These are phyloP conservation scores for Hydrotaea diabolus DNA, from an alignment of 2,888 invertebrate species.

Conservation along the genomic window DNA sequence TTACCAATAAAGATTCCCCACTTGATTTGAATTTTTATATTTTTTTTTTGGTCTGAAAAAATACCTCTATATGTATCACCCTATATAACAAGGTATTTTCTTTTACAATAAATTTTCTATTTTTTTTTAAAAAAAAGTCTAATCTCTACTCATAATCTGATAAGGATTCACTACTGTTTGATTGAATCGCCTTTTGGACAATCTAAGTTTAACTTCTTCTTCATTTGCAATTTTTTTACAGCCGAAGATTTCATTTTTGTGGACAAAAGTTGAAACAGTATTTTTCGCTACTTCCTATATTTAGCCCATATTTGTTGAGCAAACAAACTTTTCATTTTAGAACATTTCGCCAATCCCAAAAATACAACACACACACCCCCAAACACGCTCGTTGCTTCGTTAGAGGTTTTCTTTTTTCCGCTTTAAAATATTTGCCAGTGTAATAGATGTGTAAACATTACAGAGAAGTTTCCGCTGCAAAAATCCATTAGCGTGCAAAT, in stretches of 20 bases:
- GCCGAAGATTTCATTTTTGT: neutral
- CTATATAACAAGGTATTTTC: too few relatives aligned
- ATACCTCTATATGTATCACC: too few relatives aligned
- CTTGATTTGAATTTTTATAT: too few relatives aligned
- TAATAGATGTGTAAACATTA: slow-evolving; percentile 65
- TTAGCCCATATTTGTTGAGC: slow-evolving; percentile 43
- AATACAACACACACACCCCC: too few relatives aligned
- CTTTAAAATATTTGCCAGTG: slow-evolving; percentile 59
- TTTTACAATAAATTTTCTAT: too few relatives aligned
- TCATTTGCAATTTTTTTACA: neutral
- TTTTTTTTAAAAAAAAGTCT: too few relatives aligned
- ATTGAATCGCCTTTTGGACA: too few relatives aligned
- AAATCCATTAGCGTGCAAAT: slow-evolving; percentile 65
- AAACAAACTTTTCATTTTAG: slow-evolving; percentile 48
- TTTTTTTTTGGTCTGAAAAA: too few relatives aligned
- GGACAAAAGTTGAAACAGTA: neutral
- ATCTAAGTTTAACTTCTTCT: neutral
- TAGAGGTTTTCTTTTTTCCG: neutral
- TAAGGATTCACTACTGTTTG: too few relatives aligned
- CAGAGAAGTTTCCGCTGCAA: slow-evolving; percentile 58
- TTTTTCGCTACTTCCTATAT: neutral
- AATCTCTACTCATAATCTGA: too few relatives aligned
- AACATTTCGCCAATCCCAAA: slow-evolving; percentile 16
- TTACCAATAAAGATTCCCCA: too few relatives aligned
- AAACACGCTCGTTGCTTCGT: slow-evolving; percentile 31